phyloP scores from a whole-genome alignment of 2,888 invertebrate species.

The Sphaeridia pumilis region DNA sequence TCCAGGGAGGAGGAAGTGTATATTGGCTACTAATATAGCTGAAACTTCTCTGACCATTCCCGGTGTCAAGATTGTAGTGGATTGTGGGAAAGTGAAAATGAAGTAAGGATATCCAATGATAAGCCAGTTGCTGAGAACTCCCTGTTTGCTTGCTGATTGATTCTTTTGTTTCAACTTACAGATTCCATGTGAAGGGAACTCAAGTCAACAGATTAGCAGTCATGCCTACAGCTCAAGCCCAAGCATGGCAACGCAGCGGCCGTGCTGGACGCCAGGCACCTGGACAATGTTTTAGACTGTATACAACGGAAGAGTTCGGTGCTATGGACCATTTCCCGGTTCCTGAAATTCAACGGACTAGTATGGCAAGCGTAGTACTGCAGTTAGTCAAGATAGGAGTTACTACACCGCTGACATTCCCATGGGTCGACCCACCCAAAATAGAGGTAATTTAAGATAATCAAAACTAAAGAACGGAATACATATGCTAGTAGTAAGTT shows the following conservation, averaged over 20 bases:
- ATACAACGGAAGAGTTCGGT: conserved; percentile 64
- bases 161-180: conserved; percentile 36
- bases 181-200: conserved; percentile 64
- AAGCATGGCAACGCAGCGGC: conserved; percentile 85
- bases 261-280: conserved; percentile 78
- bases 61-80: conserved; percentile 80
- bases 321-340: conserved; percentile 56
- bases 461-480: too few relatives aligned
- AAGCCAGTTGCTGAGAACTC: too few relatives aligned
- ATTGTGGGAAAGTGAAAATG: conserved; percentile 82
- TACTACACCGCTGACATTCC: conserved; percentile 62
- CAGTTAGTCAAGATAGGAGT: conserved; percentile 75
- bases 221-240: conserved; percentile 74
- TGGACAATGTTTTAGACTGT: conserved; percentile 78
- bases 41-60: conserved; percentile 52
- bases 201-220: conserved; percentile 74
- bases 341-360: conserved; percentile 76
- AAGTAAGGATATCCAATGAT: conserved; percentile 47
- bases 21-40: conserved; percentile 50
- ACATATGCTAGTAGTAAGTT: too few relatives aligned
- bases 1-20: conserved; percentile 45
- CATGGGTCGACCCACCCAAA: conserved; percentile 61
- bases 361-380: conserved; percentile 59
- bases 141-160: too few relatives aligned
- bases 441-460: too few relatives aligned